A percentile compares a stretch with the other conserved stretches of the same genome.
Conservation (phyloP, 2,113 vertebrate species). For the Calypte anna region DNA sequence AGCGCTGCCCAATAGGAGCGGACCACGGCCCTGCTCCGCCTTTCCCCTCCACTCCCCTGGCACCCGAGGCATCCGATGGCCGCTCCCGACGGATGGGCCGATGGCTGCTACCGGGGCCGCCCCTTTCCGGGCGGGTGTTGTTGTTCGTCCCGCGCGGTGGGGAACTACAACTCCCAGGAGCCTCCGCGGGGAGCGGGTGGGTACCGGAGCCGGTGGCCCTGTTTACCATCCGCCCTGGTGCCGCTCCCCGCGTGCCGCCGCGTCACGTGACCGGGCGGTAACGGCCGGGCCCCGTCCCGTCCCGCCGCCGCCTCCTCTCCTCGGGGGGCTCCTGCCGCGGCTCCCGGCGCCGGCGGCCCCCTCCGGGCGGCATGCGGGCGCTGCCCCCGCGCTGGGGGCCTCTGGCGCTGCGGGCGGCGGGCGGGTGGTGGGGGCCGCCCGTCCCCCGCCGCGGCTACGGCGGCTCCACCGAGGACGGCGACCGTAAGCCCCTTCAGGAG, state of each 20-base stretch:
- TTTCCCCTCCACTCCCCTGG: neutral
- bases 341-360: too few relatives aligned
- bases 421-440: neutral
- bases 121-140: neutral
- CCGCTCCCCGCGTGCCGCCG: neutral
- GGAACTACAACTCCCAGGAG: slow-evolving; percentile 61
- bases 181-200: neutral
- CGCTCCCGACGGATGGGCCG: neutral
- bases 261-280: neutral
- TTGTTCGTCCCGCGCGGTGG: rapidly evolving
- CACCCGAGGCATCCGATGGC: too few relatives aligned
- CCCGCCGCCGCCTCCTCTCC: neutral
- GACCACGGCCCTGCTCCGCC: rapidly evolving
- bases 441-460: neutral
- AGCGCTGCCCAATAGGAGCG: neutral
- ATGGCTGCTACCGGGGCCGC: neutral
- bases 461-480: neutral
- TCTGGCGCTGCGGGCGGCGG: neutral
- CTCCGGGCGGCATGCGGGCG: slow-evolving; percentile 2
- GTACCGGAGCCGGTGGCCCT: neutral
- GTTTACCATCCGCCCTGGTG: neutral
- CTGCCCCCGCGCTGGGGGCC: neutral
- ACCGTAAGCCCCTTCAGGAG: slow-evolving; percentile 51
- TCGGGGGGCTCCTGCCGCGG: neutral
- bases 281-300: rapidly evolving